Conservation (phyloP, 1,140 invertebrate genomes). For the Drosophila parabipectinata region DNA sequence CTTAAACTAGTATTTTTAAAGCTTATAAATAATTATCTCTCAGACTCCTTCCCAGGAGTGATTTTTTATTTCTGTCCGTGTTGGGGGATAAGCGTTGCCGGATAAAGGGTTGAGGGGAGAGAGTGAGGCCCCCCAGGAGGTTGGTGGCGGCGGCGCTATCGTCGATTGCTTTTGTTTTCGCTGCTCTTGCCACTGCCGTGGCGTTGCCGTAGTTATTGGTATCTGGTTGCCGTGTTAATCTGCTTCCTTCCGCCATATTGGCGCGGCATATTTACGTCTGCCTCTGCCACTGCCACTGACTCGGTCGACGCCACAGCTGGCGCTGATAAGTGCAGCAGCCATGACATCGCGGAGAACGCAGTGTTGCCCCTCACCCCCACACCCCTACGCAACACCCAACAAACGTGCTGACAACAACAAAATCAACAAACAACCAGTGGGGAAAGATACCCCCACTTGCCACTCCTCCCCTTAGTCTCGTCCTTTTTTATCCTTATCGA, state of each 20-base stretch:
- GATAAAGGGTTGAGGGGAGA: not conserved
- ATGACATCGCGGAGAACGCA: conserved; percentile 31
- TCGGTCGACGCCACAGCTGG: conserved; percentile 37
- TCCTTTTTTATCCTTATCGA: conserved; percentile 1
- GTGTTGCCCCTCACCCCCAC: not conserved
- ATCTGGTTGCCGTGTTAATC: conserved; percentile 70
- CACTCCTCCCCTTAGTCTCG: conserved; percentile 2
- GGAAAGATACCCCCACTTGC: conserved; percentile 14
- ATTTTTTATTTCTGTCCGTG: not conserved
- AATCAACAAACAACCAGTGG: conserved; percentile 51
- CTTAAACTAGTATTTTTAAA: not conserved
- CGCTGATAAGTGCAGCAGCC: conserved; percentile 54
- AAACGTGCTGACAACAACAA: conserved; percentile 63
- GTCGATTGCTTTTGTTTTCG: conserved; percentile 49
- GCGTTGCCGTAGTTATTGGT: conserved; percentile 59
- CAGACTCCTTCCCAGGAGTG: not conserved
- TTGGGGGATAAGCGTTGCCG: not conserved
- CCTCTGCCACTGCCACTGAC: not conserved
- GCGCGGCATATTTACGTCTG: conserved; percentile 46
- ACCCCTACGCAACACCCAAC: conserved; percentile 1
- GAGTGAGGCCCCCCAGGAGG: not conserved
- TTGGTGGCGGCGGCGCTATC: conserved; percentile 2
- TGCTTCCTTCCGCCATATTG: conserved; percentile 73
- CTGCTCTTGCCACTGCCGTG: conserved; percentile 12
- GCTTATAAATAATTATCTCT: not conserved